Conservation (phyloP, 2,888 invertebrate genomes). For the Epicampocera succincta region DNA sequence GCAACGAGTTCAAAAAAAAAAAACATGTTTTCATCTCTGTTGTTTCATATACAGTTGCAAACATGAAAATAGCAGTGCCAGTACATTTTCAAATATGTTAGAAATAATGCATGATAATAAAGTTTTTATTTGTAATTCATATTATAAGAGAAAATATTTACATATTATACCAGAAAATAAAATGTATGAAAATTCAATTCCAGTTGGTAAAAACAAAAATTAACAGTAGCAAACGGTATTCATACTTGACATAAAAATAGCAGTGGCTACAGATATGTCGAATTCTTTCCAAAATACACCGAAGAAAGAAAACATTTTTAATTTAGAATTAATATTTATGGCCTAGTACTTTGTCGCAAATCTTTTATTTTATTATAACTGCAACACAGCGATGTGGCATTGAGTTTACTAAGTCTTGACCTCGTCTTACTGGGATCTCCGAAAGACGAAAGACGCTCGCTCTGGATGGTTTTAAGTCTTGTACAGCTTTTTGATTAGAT, state of each 20-base stretch:
- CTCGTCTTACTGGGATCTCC: neutral
- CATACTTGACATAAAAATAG: neutral
- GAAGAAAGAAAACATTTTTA: neutral
- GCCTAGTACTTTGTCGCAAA: neutral
- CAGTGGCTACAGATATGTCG: neutral
- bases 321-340: neutral
- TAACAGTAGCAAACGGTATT: neutral
- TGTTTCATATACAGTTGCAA: too few relatives aligned
- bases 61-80: neutral
- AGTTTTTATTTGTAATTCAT: neutral
- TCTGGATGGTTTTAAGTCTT: neutral
- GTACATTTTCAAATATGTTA: neutral
- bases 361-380: neutral
- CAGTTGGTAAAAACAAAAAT: too few relatives aligned
- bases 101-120: neutral
- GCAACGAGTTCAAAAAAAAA: too few relatives aligned
- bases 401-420: neutral
- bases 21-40: too few relatives aligned
- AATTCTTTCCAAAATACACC: too few relatives aligned
- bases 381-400: neutral
- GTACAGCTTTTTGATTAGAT: neutral
- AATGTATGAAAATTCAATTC: too few relatives aligned
- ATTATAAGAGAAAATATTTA: too few relatives aligned
- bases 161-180: too few relatives aligned
- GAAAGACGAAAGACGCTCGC: neutral